Evolutionary conservation across 2,797 vertebrate species (phyloP).

Genomic region (Argyrosomus regius): DNA sequence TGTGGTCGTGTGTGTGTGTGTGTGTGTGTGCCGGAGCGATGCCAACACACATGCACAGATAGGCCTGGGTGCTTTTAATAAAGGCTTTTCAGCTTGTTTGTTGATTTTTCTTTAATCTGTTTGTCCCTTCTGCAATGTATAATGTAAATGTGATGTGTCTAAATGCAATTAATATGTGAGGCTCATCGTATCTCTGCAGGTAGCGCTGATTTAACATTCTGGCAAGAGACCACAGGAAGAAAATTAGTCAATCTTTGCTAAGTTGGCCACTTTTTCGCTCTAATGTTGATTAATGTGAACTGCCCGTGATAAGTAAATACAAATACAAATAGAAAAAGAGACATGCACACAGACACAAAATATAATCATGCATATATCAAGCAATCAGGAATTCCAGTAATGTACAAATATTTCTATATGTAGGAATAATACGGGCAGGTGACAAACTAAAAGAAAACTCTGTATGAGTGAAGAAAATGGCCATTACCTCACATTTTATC

Average conservation of each 20-base stretch:
- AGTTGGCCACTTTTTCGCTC: background rate
- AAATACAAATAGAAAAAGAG: conserved; percentile 1
- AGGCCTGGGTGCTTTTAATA: background rate
- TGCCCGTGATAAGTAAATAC: conserved; percentile 13
- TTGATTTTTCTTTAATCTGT: conserved; percentile 6
- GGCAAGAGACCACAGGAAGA: conserved; percentile 8
- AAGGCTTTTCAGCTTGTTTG: conserved; percentile 18
- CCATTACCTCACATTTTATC: background rate
- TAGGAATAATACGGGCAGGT: background rate
- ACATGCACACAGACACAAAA: background rate
- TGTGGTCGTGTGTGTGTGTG: conserved; percentile 2
- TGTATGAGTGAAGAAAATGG: background rate
- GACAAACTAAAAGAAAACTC: background rate
- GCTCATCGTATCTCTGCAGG: conserved; percentile 16
- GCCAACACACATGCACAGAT: background rate
- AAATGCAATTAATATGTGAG: conserved; percentile 28
- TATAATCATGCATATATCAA: background rate
- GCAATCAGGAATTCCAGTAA: background rate
- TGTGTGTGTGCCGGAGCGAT: background rate
- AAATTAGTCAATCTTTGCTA: conserved; percentile 15
- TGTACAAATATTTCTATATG: background rate
- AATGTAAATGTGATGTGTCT: conserved; percentile 25
- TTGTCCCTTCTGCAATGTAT: conserved; percentile 16
- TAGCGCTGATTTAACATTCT: conserved; percentile 17
- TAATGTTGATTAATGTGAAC: conserved; percentile 32